Conservation (phyloP, 2,797 vertebrate genomes). For the Rhinichthys osculus region DNA sequence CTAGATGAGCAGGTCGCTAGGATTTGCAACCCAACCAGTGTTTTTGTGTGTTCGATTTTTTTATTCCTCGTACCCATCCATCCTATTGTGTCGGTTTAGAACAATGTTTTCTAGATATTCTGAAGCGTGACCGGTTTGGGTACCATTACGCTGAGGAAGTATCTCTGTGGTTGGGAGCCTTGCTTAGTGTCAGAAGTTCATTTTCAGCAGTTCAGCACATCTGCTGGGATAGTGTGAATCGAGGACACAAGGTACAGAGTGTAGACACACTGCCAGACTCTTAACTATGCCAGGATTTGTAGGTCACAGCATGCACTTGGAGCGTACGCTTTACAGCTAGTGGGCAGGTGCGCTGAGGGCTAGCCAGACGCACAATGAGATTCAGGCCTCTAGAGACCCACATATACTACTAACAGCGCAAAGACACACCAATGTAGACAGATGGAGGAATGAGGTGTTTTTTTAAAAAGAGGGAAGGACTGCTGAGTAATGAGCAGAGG, state of each 20-base stretch:
- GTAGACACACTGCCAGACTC: constrained; percentile 35
- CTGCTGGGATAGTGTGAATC: constrained; percentile 40
- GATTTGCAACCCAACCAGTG: not conserved
- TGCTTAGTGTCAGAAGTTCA: constrained; percentile 8
- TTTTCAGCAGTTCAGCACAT: constrained; percentile 38
- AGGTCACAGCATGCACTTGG: constrained; percentile 48
- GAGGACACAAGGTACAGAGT: constrained; percentile 42
- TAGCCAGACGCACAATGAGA: not conserved
- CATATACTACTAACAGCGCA: constrained; percentile 22
- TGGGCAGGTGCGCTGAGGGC: constrained; percentile 35
- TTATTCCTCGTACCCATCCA: constrained; percentile 29
- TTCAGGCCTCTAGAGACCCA: constrained; percentile 16
- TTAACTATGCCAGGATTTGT: constrained; percentile 48
- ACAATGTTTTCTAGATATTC: not conserved
- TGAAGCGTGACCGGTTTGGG: not conserved
- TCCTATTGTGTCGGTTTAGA: constrained; percentile 28
- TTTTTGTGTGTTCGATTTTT: not conserved
- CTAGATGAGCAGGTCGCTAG: not conserved
- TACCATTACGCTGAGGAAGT: not conserved
- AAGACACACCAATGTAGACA: constrained; percentile 15
- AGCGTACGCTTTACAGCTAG: constrained; percentile 13
- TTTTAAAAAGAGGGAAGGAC: not conserved
- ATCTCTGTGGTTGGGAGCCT: not conserved
- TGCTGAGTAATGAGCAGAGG: constrained; percentile 23
- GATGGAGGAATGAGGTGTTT: not conserved